phyloP scores from a whole-genome alignment of 2,888 invertebrate species.

The Heliconius erato region DNA sequence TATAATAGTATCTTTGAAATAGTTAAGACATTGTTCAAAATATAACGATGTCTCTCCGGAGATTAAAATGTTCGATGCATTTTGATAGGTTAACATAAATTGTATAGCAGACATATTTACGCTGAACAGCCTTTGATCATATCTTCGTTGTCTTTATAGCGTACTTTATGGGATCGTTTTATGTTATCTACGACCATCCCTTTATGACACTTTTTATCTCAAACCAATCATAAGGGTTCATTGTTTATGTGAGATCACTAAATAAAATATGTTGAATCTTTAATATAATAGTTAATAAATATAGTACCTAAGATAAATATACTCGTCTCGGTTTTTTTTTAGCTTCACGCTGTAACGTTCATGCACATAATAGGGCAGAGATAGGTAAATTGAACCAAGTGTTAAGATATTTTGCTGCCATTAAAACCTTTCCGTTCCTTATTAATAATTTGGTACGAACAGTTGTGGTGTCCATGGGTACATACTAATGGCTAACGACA shows the following conservation, averaged over 20 bases:
- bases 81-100: conserved; percentile 20
- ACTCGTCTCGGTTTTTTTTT: background rate
- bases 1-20: too few relatives aligned
- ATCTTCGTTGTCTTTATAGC: conserved; percentile 36
- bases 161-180: conserved; percentile 33
- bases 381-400: too few relatives aligned
- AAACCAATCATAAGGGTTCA: conserved; percentile 33
- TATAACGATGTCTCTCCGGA: conserved; percentile 8
- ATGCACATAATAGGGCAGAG: too few relatives aligned
- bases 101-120: conserved; percentile 33
- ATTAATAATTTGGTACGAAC: background rate
- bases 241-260: conserved; percentile 20
- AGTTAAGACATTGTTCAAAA: background rate
- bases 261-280: conserved; percentile 5
- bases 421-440: too few relatives aligned
- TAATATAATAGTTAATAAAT: conserved; percentile 12
- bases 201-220: conserved; percentile 37
- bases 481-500: background rate
- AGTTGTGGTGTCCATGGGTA: background rate
- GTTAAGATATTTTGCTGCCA: too few relatives aligned
- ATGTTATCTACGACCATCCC: conserved; percentile 37
- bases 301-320: background rate
- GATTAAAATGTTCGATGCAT: conserved; percentile 38
- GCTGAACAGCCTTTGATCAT: conserved; percentile 37
- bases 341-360: too few relatives aligned